Evolutionary conservation across 2,797 vertebrate genomes (phyloP).

Genomic region (Spatula versicolor): DNA sequence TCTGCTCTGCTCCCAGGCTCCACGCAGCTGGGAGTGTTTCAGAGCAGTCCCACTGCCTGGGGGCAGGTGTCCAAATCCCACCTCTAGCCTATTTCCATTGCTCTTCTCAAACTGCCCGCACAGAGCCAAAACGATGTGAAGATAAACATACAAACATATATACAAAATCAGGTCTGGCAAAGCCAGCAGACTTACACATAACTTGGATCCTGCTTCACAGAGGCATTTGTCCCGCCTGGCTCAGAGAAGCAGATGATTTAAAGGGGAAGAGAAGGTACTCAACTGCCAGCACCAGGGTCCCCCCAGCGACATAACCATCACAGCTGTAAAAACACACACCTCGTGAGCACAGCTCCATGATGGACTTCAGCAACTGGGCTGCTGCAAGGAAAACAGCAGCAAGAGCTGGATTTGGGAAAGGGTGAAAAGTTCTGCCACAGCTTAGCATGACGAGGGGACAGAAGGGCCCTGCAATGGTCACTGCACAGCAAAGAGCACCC

Average conservation of each 20-base stretch:
- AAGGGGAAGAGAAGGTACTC: neutral
- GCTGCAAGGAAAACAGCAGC: neutral
- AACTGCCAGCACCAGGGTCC: neutral
- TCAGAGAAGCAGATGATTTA: neutral
- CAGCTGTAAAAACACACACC: neutral
- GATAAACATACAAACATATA: neutral
- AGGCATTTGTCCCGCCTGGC: neutral
- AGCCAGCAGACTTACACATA: neutral
- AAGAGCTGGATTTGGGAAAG: neutral
- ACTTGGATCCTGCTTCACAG: neutral
- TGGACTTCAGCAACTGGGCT: neutral
- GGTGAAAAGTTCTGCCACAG: fast-evolving
- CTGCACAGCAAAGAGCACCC: neutral
- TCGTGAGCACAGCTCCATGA: fast-evolving
- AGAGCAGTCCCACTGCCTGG: too few species aligned
- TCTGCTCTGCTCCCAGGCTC: too few species aligned
- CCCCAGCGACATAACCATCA: neutral
- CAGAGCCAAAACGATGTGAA: neutral
- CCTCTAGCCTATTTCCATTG: too few species aligned
- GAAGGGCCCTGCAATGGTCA: neutral
- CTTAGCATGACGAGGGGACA: fast-evolving
- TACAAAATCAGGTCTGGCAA: neutral
- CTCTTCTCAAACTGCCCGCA: neutral
- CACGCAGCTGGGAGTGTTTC: too few species aligned
- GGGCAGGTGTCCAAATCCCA: too few species aligned